phyloP scores from a whole-genome alignment of 2,113 vertebrate species.

The Fregata magnificens region DNA sequence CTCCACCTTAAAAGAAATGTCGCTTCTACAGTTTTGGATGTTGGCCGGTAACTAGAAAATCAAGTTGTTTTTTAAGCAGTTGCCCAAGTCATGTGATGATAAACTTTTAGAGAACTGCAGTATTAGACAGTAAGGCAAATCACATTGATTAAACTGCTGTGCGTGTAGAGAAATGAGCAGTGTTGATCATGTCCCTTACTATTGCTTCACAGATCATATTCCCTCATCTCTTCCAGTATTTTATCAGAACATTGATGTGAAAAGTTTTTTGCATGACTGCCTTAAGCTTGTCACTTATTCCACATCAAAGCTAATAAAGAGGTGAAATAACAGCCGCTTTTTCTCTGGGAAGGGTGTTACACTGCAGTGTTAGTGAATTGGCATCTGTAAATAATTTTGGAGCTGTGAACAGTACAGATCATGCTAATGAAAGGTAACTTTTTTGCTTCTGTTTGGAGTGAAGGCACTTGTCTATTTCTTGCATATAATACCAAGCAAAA shows the following conservation, averaged over 20 bases:
- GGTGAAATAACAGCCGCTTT: conserved; percentile 30
- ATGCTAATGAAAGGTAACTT: not conserved
- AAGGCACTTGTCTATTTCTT: conserved; percentile 16
- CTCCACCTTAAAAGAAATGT: not conserved
- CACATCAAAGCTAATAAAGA: conserved; percentile 21
- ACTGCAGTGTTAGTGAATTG: conserved; percentile 19
- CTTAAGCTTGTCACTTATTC: conserved; percentile 28
- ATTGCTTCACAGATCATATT: not conserved
- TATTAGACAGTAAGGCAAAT: not conserved
- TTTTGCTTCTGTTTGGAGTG: not conserved
- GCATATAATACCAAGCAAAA: conserved; percentile 23
- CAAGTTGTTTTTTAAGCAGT: conserved; percentile 36
- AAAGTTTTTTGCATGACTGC: conserved; percentile 59
- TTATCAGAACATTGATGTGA: not conserved
- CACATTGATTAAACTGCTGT: not conserved
- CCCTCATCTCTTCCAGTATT: conserved; percentile 25
- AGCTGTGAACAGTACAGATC: not conserved
- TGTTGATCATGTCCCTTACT: not conserved
- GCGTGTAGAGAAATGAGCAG: not conserved
- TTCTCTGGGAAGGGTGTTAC: not conserved
- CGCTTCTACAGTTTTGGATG: not conserved
- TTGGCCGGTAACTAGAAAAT: conserved; percentile 49
- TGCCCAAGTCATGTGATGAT: not conserved
- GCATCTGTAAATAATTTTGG: conserved; percentile 10
- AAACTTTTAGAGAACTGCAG: not conserved